These are phyloP conservation scores for Megastigmus dorsalis DNA, from an alignment of 2,888 invertebrate genomes.

Conservation along the genomic window DNA sequence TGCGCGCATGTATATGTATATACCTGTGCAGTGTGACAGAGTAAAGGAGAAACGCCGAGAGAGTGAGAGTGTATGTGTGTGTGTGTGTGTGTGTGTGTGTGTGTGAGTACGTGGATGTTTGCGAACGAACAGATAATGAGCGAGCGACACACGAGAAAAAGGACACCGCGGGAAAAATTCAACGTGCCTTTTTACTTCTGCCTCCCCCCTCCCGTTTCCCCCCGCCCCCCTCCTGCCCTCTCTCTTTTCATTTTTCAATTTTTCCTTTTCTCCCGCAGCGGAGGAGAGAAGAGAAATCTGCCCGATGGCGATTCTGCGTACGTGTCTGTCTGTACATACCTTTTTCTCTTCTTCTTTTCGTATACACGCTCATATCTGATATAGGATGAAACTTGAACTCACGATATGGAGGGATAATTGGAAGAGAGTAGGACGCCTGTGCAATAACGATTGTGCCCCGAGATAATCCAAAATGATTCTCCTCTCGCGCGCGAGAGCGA, in stretches of 20 bases:
- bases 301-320: background rate
- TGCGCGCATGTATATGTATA: background rate
- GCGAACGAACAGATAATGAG: background rate
- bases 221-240: too few relatives aligned
- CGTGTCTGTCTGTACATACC: too few relatives aligned
- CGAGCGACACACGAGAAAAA: background rate
- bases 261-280: background rate
- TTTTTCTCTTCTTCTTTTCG: background rate
- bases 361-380: background rate
- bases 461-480: background rate
- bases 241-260: background rate
- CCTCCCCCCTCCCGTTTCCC: background rate
- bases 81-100: background rate
- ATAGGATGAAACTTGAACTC: background rate
- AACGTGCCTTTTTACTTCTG: background rate
- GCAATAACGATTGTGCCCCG: background rate
- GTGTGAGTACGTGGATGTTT: background rate
- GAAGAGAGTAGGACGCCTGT: background rate
- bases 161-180: background rate
- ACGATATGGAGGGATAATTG: background rate
- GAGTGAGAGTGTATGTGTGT: background rate
- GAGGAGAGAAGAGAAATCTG: background rate
- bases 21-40: background rate
- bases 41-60: background rate
- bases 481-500: background rate